Percentiles rank a stretch among this genome's conserved stretches.
Evolutionary conservation across 1,140 invertebrate genomes (phyloP).

Genomic region (Latrodectus geometricus): DNA sequence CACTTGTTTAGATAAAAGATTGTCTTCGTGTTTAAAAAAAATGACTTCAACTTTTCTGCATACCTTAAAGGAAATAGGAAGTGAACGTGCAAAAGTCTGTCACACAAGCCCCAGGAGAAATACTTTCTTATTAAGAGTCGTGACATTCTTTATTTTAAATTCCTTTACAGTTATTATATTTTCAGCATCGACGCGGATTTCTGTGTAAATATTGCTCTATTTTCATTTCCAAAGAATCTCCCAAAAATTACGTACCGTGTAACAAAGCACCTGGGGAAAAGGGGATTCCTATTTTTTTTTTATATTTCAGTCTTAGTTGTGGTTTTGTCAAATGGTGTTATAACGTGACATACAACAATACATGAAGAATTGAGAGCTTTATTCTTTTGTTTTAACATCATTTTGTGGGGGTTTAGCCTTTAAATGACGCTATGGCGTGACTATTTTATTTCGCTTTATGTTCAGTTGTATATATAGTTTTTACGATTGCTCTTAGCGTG

Average conservation of each 20-base stretch:
- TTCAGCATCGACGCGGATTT: background rate
- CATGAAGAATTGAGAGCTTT: constrained; percentile 25
- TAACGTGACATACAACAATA: constrained; percentile 54
- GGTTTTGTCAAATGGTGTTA: constrained; percentile 58
- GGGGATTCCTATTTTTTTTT: background rate
- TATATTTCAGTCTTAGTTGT: constrained; percentile 33
- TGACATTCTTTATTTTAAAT: background rate
- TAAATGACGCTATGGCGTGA: constrained; percentile 52
- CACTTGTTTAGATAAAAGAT: no score
- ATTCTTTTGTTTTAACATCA: constrained; percentile 50
- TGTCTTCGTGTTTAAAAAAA: no score
- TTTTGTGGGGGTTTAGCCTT: constrained; percentile 45
- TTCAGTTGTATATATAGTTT: background rate
- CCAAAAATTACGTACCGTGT: constrained; percentile 11
- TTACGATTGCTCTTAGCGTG: background rate
- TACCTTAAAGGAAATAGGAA: background rate
- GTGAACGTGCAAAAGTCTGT: background rate
- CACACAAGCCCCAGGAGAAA: background rate
- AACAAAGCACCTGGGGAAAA: constrained; percentile 38
- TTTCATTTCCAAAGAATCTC: constrained; percentile 4
- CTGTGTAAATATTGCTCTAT: constrained; percentile 18
- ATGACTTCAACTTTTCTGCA: no score
- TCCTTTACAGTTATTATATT: constrained; percentile 12
- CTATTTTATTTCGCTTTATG: constrained; percentile 10
- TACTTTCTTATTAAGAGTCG: background rate